Evolutionary conservation across 2,797 vertebrate species (phyloP), one percentile per base, ranked within the genome.

Genomic region (Enteromius trimaculatus): DNA sequence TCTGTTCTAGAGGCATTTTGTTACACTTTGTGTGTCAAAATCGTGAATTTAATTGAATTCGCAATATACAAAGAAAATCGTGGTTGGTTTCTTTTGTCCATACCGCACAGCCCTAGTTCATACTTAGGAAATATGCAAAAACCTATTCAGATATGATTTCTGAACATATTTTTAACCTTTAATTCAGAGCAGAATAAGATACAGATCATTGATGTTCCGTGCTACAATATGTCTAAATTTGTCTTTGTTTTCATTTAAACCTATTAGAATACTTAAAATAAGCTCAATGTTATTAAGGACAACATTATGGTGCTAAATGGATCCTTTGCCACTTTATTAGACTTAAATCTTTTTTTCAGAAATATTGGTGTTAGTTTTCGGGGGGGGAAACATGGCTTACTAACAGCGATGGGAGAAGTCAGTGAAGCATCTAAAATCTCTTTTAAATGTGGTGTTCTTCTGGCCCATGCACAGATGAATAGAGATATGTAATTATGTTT

Each of bases 401-500:
- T 44, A 74, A 74, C 77, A 53, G 47, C 71, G 31, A 31, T 82
- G 76, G 44, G 69, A 3, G 55, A 49, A 79, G 76, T 80, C 70
- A 66, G 37, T 47, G 49, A 81, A 71, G 34, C 81, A 78, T 87
- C 77, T 60, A 42, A 64, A 69, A 66, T 84, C 51, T 60, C 71
- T 70, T 23, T 66, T 72, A 65, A 75, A 77, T 75, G 60, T 23
- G 26, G 21, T 66, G 42, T 79, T 76, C 55, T 47, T 83, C 47
- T 58, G 55, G 60, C 55, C 29, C 60, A 60, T 49, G 66, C 84
- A 75, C 76, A 87, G 75, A 81, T 86, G 72, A 82, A 84, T 78
- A 75, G 80, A 77, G 77, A 80, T 83, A 55, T 85, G 79, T 81
- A 88, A 90, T 85, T 86, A 74, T 79, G 49, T 85, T 84, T 83